phyloP scores from a whole-genome alignment of 2,113 vertebrate species.

The Apaloderma vittatum region DNA sequence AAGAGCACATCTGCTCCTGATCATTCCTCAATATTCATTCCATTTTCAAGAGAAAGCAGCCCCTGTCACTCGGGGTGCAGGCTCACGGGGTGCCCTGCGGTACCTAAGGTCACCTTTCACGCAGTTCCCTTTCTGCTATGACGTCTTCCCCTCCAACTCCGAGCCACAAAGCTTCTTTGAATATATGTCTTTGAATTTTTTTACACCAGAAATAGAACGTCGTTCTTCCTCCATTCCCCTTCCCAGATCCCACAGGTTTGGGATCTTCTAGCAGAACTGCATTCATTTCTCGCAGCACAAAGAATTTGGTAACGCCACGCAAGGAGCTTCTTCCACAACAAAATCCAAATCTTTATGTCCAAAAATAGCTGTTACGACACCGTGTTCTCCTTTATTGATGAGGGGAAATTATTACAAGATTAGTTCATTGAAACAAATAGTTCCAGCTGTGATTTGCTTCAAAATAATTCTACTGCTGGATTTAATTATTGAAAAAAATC shows the following conservation, averaged over 20 bases:
- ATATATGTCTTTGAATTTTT: background rate
- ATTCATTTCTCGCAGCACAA: background rate
- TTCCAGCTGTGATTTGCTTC: background rate
- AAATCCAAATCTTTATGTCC: background rate
- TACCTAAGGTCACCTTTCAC: too few relatives aligned
- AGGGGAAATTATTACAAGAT: background rate
- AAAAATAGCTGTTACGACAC: fast-evolving
- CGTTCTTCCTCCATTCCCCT: background rate
- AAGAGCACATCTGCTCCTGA: background rate
- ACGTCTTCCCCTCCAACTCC: background rate
- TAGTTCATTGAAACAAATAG: background rate
- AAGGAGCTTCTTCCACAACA: background rate
- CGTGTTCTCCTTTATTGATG: background rate
- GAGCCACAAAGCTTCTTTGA: background rate
- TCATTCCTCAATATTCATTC: fast-evolving
- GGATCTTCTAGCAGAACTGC: background rate
- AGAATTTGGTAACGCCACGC: background rate
- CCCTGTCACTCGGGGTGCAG: background rate
- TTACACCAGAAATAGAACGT: background rate
- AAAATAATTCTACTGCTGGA: background rate
- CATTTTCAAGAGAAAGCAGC: background rate
- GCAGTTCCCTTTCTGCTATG: background rate
- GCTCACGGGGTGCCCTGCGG: fast-evolving
- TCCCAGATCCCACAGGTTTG: background rate
- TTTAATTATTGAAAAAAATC: background rate